Evolutionary conservation across 2,797 vertebrate species (phyloP).

Genomic region (Tenualosa thibaudeaui): DNA sequence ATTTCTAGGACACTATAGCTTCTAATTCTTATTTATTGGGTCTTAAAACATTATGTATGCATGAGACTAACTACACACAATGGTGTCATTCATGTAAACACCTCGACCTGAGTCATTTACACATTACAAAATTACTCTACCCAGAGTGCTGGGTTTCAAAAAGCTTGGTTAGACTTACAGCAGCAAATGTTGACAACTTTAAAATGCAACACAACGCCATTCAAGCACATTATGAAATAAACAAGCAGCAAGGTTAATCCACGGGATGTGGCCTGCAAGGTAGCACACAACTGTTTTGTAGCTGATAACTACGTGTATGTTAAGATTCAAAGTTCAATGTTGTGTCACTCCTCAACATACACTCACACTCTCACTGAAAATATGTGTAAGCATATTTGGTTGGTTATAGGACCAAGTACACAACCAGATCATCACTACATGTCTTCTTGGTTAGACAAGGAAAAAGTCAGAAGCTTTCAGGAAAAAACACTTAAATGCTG

Average conservation of each 20-base stretch:
- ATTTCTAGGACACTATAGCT: neutral
- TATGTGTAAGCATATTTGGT: neutral
- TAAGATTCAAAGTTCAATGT: conserved; percentile 40
- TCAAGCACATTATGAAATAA: conserved; percentile 17
- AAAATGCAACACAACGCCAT: neutral
- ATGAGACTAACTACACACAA: neutral
- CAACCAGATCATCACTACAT: neutral
- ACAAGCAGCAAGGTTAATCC: neutral
- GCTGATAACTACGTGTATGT: neutral
- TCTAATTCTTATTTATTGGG: neutral
- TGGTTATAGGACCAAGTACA: neutral
- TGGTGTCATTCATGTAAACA: neutral
- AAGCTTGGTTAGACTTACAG: neutral
- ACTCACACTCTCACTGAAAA: neutral
- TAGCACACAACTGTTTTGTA: conserved; percentile 1
- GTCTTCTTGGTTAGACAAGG: neutral
- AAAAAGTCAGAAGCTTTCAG: neutral
- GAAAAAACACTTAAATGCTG: neutral
- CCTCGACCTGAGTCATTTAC: neutral
- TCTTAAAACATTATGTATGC: neutral
- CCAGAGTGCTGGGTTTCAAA: neutral
- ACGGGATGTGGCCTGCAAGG: neutral
- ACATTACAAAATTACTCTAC: neutral
- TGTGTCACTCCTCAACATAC: neutral
- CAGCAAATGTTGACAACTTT: neutral